Evolutionary conservation across 2,888 invertebrate genomes (phyloP).

Genomic region (Apamea monoglypha): DNA sequence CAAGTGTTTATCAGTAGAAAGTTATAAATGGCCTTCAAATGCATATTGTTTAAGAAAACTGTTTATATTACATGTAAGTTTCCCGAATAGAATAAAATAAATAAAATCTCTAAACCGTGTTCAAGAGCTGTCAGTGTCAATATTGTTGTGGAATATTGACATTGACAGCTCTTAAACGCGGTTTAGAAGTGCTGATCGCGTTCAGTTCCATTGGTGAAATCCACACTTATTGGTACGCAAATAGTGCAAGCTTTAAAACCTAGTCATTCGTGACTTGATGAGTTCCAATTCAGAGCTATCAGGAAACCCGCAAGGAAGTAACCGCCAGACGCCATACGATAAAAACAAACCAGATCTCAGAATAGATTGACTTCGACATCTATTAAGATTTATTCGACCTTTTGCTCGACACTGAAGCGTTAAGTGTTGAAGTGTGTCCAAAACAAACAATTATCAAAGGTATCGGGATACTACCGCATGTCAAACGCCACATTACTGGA

Average conservation of each 20-base stretch:
- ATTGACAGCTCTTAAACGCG: background rate
- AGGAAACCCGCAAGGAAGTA: constrained; percentile 10
- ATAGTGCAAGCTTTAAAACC: background rate
- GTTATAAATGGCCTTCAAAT: too few species aligned
- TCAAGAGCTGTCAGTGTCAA: too few species aligned
- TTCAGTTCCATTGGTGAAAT: background rate
- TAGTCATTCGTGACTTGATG: background rate
- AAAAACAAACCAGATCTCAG: constrained; percentile 29
- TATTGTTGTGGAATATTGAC: background rate
- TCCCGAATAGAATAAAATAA: too few species aligned
- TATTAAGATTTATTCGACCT: constrained; percentile 37
- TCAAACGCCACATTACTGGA: constrained; percentile 35
- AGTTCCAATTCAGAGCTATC: background rate
- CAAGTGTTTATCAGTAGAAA: too few species aligned
- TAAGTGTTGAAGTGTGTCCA: constrained; percentile 26
- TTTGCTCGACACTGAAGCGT: constrained; percentile 34
- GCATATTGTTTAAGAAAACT: too few species aligned
- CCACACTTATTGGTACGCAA: background rate
- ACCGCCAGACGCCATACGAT: constrained; percentile 34
- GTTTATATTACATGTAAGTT: too few species aligned
- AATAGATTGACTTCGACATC: constrained; percentile 33
- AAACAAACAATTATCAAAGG: constrained; percentile 28
- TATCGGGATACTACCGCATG: constrained; percentile 14
- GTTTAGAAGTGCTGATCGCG: background rate
- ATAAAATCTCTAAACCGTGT: too few species aligned